Percentiles rank a stretch among this genome's conserved stretches.
Evolutionary conservation across 2,797 vertebrate genomes (phyloP).

Genomic region (Pangasius djambal): DNA sequence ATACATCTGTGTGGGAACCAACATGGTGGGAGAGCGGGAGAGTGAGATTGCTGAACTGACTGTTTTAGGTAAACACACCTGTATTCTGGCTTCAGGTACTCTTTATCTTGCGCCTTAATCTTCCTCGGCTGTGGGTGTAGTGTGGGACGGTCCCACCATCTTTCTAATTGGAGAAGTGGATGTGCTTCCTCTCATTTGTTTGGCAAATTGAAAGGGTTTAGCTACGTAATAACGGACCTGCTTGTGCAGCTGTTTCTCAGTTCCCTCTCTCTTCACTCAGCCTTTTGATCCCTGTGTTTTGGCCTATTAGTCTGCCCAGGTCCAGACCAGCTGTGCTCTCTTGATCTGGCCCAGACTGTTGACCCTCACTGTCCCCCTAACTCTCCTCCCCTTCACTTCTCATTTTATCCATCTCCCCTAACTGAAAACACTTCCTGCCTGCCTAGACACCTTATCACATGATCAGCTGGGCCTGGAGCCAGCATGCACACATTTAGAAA

Average conservation of each 20-base stretch:
- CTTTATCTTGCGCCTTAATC: neutral
- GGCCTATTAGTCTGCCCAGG: constrained; percentile 9
- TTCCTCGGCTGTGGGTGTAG: neutral
- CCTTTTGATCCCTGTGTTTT: constrained; percentile 29
- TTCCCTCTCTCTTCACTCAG: constrained; percentile 44
- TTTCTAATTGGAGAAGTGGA: constrained; percentile 4
- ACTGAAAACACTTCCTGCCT: constrained; percentile 64
- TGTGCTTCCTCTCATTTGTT: constrained; percentile 50
- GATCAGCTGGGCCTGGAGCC: constrained; percentile 62
- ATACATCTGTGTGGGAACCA: constrained; percentile 97
- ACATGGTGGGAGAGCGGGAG: constrained; percentile 98
- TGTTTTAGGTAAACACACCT: constrained; percentile 84
- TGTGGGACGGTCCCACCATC: neutral
- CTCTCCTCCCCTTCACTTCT: constrained; percentile 46
- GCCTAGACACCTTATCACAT: constrained; percentile 66
- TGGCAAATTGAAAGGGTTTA: constrained; percentile 59
- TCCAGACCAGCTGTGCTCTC: constrained; percentile 38
- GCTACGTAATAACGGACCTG: constrained; percentile 40
- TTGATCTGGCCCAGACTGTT: constrained; percentile 38
- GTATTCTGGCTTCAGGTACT: neutral
- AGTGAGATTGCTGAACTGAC: constrained; percentile 97
- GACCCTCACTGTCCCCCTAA: constrained; percentile 25
- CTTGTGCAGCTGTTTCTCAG: constrained; percentile 52
- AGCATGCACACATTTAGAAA: constrained; percentile 48
- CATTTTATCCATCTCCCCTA: constrained; percentile 41